Conservation (phyloP, 2,113 vertebrate genomes). For the Cottus gobio region DNA sequence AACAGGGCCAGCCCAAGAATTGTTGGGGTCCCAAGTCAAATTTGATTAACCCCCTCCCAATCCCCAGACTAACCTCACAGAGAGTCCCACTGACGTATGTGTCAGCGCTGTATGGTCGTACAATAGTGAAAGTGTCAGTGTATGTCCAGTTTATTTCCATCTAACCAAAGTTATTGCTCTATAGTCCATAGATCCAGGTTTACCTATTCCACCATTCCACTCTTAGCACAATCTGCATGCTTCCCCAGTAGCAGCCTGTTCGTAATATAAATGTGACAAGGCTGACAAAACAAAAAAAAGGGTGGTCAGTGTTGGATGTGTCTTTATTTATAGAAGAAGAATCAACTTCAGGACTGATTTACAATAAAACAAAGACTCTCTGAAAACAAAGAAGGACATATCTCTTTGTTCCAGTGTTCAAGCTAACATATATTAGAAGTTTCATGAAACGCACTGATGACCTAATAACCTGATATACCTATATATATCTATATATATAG, state of each 20-base stretch:
- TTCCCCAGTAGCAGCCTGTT: not conserved
- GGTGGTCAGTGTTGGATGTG: not conserved
- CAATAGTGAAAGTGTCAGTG: not conserved
- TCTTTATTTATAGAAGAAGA: not conserved
- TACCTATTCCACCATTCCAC: slow-evolving; percentile 20
- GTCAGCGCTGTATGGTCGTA: not conserved
- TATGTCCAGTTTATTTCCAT: slow-evolving; percentile 40
- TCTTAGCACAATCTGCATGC: slow-evolving; percentile 1
- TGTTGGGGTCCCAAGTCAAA: slow-evolving; percentile 29
- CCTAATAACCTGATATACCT: slow-evolving; percentile 3
- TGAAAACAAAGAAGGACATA: not conserved
- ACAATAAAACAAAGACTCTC: not conserved
- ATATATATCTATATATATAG: no score
- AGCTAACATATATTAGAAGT: not conserved
- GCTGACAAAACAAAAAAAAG: not conserved
- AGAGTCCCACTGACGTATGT: not conserved
- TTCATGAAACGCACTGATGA: not conserved
- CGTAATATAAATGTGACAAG: not conserved
- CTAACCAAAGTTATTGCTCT: slow-evolving; percentile 24
- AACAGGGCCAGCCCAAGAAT: slow-evolving; percentile 1
- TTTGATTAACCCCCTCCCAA: slow-evolving; percentile 1
- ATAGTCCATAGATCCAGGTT: slow-evolving; percentile 25
- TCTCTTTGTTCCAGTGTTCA: not conserved
- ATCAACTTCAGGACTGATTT: not conserved
- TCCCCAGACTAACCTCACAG: not conserved